Conservation (phyloP, 2,797 vertebrate species). For the Phataginus tetradactyla region DNA sequence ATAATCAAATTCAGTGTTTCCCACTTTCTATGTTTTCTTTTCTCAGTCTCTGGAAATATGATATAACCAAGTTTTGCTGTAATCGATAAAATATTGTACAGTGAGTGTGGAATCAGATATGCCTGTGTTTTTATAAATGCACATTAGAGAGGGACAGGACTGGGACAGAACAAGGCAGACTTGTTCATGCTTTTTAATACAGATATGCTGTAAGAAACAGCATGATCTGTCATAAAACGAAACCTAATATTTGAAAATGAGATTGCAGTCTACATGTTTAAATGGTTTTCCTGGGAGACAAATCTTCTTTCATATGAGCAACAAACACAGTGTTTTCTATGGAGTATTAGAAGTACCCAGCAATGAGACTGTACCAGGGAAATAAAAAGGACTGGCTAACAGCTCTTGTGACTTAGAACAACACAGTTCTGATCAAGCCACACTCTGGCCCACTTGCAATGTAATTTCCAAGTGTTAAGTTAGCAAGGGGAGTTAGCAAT, state of each 20-base stretch:
- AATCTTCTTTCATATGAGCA: conserved; percentile 79
- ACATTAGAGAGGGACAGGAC: conserved; percentile 67
- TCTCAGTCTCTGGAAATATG: conserved; percentile 76
- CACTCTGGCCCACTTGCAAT: neutral
- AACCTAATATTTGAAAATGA: conserved; percentile 75
- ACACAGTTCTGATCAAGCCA: neutral
- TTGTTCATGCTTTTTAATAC: conserved; percentile 79
- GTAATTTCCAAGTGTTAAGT: neutral
- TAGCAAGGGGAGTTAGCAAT: conserved; percentile 39
- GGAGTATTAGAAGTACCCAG: conserved; percentile 41
- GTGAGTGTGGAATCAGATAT: conserved; percentile 75
- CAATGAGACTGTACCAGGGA: neutral
- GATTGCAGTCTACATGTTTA: conserved; percentile 64
- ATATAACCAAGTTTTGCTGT: conserved; percentile 72
- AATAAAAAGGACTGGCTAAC: neutral
- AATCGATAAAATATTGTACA: conserved; percentile 81
- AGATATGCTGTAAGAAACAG: conserved; percentile 75
- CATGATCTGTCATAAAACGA: conserved; percentile 74
- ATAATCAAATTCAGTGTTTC: conserved; percentile 82
- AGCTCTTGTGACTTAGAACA: neutral
- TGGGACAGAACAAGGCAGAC: conserved; percentile 68
- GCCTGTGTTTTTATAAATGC: conserved; percentile 80
- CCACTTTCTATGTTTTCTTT: conserved; percentile 82
- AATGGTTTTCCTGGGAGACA: conserved; percentile 80
- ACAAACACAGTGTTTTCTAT: conserved; percentile 61